These are phyloP conservation scores for Whitmania pigra DNA, from an alignment of 1,140 invertebrate genomes.

Conservation along the genomic window DNA sequence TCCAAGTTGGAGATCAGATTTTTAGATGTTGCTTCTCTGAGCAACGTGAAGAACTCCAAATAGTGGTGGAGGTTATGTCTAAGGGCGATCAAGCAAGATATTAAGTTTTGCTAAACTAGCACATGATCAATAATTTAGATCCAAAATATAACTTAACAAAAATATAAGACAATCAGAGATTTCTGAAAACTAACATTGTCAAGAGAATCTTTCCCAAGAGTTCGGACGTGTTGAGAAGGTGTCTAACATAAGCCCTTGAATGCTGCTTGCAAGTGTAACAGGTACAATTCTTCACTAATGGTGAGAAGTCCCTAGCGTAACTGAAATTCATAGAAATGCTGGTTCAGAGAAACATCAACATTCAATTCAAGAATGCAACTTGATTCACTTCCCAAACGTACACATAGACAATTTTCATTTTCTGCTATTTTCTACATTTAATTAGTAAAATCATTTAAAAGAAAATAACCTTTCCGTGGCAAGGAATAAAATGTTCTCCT, in stretches of 20 bases:
- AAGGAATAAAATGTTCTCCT: neutral
- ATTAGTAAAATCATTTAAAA: no score
- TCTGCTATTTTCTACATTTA: no score
- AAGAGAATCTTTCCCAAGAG: conserved; percentile 18
- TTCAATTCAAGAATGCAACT: neutral
- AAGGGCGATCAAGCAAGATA: neutral
- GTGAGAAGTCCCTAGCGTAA: conserved; percentile 8
- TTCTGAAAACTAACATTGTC: conserved; percentile 11
- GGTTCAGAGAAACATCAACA: neutral
- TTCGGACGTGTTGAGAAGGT: conserved; percentile 14
- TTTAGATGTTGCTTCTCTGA: no score
- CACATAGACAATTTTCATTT: no score
- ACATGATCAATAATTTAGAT: neutral
- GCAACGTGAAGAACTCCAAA: no score
- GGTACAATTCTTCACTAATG: conserved; percentile 12
- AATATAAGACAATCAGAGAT: neutral
- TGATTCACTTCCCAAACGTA: neutral
- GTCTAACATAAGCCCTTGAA: conserved; percentile 16
- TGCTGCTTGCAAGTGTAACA: conserved; percentile 18
- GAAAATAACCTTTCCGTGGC: no score
- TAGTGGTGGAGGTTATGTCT: conserved; percentile 7
- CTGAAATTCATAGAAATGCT: conserved; percentile 2
- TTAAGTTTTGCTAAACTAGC: neutral
- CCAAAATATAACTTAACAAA: neutral
- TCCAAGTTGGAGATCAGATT: no score